A percentile compares a stretch with the other conserved stretches of the same genome.
phyloP scores from a whole-genome alignment of 2,888 invertebrate species.

The Coelopa pilipes region DNA sequence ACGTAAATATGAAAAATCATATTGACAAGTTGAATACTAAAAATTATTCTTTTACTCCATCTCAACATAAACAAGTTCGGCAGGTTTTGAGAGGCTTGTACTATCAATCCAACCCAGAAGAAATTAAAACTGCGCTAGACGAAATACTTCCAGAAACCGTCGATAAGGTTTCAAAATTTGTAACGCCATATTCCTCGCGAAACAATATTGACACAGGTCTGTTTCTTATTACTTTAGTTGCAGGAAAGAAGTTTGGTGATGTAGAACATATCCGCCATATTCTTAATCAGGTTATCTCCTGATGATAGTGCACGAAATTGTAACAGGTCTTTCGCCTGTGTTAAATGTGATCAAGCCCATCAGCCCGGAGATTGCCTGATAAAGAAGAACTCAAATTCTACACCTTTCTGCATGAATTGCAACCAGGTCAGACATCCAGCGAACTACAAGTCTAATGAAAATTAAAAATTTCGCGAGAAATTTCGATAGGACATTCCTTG shows the following conservation, averaged over 20 bases:
- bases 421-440: slow-evolving; percentile 25
- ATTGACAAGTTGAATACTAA: too few species aligned
- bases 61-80: too few species aligned
- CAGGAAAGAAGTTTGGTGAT: slow-evolving; percentile 9
- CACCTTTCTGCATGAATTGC: slow-evolving; percentile 18
- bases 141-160: too few species aligned
- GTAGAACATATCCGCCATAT: neutral
- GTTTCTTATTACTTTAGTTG: neutral
- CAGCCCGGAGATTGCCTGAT: slow-evolving; percentile 1
- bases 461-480: too few species aligned
- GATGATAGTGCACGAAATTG: slow-evolving; percentile 14
- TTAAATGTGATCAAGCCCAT: slow-evolving; percentile 25
- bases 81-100: too few species aligned
- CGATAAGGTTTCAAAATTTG: slow-evolving; percentile 10
- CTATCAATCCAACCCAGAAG: too few species aligned
- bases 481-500: too few species aligned
- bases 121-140: too few species aligned
- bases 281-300: neutral
- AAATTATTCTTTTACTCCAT: too few species aligned
- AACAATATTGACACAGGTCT: slow-evolving; percentile 23
- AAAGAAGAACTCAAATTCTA: slow-evolving; percentile 1
- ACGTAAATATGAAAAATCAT: too few species aligned
- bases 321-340: slow-evolving; percentile 17
- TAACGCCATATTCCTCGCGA: slow-evolving; percentile 11
- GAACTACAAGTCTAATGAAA: slow-evolving; percentile 6